phyloP scores from a whole-genome alignment of 2,888 invertebrate genomes.

The Lamproptera curius region DNA sequence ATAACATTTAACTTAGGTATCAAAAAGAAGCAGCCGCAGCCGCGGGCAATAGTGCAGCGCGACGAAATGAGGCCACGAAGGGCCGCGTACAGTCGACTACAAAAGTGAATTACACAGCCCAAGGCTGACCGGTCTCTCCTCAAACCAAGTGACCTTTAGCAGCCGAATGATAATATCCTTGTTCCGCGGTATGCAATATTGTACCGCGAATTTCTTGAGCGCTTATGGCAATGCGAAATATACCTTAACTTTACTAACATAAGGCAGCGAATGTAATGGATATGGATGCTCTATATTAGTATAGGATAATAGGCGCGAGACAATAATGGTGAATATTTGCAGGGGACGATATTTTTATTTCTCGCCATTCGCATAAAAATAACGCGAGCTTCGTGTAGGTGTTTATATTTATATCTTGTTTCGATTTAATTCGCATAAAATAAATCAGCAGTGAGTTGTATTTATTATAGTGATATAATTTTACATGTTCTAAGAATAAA shows the following conservation, averaged over 20 bases:
- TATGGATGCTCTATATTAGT: conserved; percentile 9
- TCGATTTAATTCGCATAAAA: too few species aligned
- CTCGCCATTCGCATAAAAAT: conserved; percentile 11
- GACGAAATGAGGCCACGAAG: conserved; percentile 68
- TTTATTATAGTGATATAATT: too few species aligned
- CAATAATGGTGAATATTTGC: conserved; percentile 16
- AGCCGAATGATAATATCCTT: conserved; percentile 70
- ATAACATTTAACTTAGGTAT: too few species aligned
- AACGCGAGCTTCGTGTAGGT: too few species aligned
- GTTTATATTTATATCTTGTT: too few species aligned
- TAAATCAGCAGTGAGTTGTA: too few species aligned
- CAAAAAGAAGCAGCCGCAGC: too few species aligned
- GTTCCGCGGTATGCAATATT: conserved; percentile 57
- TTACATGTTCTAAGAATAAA: too few species aligned
- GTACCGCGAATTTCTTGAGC: conserved; percentile 46
- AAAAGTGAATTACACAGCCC: conserved; percentile 70
- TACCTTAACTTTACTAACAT: background rate
- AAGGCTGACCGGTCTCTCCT: conserved; percentile 76
- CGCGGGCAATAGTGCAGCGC: conserved; percentile 45
- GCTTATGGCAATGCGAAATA: conserved; percentile 18
- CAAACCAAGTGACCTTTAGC: conserved; percentile 72
- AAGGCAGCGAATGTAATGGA: conserved; percentile 2
- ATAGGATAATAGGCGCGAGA: conserved; percentile 12
- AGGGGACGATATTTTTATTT: conserved; percentile 12
- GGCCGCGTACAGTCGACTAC: conserved; percentile 63